phyloP scores from a whole-genome alignment of 2,888 invertebrate species.

The Diploptera punctata region DNA sequence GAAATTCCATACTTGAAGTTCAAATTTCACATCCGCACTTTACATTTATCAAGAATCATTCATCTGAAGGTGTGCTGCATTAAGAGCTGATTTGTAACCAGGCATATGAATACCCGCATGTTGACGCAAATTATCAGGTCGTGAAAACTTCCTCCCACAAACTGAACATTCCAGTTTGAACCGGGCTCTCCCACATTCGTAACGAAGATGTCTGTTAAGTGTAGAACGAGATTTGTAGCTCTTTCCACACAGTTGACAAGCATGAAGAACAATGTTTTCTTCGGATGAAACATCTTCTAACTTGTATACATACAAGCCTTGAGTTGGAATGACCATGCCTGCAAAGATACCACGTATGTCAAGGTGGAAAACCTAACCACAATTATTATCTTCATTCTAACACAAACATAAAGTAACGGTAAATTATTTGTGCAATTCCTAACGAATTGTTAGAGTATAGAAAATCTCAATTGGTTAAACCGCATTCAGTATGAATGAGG shows the following conservation, averaged over 20 bases:
- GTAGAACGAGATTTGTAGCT: conserved; percentile 47
- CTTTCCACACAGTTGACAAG: conserved; percentile 62
- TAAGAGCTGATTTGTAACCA: too few species aligned
- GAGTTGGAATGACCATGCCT: conserved; percentile 20
- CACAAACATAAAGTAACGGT: too few species aligned
- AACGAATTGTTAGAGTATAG: too few species aligned
- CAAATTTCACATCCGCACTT: too few species aligned
- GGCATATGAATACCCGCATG: conserved; percentile 45
- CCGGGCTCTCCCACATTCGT: conserved; percentile 43
- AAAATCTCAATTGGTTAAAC: too few species aligned
- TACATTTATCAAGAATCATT: too few species aligned
- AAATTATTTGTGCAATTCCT: too few species aligned
- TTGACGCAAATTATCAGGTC: conserved; percentile 40
- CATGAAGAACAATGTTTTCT: conserved; percentile 23
- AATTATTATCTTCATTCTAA: too few species aligned
- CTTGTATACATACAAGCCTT: conserved; percentile 22
- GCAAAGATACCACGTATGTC: conserved; percentile 29
- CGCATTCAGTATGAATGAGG: too few species aligned
- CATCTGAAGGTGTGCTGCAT: too few species aligned
- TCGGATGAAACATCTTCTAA: conserved; percentile 25
- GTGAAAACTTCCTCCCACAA: conserved; percentile 41
- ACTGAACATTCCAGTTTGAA: conserved; percentile 31
- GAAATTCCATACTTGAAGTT: too few species aligned
- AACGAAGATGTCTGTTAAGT: conserved; percentile 48
- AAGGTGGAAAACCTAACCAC: conserved; percentile 6